Evolutionary conservation across 2,797 vertebrate genomes (phyloP).

Genomic region (Helicolenus hilgendorfi): DNA sequence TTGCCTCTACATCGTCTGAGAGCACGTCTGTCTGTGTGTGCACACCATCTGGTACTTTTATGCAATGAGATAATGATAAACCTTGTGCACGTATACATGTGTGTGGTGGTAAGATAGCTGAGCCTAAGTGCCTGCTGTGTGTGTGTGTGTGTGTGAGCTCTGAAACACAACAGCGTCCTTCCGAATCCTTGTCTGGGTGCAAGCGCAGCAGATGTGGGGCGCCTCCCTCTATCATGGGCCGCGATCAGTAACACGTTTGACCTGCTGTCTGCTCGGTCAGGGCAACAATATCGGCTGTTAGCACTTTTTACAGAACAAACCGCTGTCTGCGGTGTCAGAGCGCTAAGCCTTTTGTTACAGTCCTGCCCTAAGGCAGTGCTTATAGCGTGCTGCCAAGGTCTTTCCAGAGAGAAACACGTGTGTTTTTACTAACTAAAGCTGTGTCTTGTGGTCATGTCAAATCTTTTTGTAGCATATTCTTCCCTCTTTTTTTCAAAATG

Average conservation of each 20-base stretch:
- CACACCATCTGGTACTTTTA: conserved; percentile 35
- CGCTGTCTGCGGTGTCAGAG: conserved; percentile 49
- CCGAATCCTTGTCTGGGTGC: conserved; percentile 73
- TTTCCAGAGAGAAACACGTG: not conserved
- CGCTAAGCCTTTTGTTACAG: conserved; percentile 55
- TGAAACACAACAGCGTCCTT: conserved; percentile 61
- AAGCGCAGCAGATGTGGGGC: conserved; percentile 78
- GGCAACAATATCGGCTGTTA: conserved; percentile 58
- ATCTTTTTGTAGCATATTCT: not conserved
- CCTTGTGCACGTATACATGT: not conserved
- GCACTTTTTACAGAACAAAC: conserved; percentile 62
- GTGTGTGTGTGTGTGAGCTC: conserved; percentile 10
- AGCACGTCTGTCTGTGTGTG: conserved; percentile 9
- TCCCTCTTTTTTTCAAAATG: not conserved
- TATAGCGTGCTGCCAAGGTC: not conserved
- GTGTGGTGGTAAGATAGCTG: conserved; percentile 10
- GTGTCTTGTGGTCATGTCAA: not conserved
- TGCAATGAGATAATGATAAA: conserved; percentile 29
- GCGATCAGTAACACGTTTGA: conserved; percentile 85
- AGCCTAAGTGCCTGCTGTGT: conserved; percentile 2
- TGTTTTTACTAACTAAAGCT: not conserved
- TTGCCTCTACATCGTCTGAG: not conserved
- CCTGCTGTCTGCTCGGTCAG: conserved; percentile 76
- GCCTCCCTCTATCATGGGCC: conserved; percentile 54
- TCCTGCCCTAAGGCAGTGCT: conserved; percentile 7